Evolutionary conservation across 2,888 invertebrate genomes (phyloP).

Genomic region (Gasteruption jaculator): DNA sequence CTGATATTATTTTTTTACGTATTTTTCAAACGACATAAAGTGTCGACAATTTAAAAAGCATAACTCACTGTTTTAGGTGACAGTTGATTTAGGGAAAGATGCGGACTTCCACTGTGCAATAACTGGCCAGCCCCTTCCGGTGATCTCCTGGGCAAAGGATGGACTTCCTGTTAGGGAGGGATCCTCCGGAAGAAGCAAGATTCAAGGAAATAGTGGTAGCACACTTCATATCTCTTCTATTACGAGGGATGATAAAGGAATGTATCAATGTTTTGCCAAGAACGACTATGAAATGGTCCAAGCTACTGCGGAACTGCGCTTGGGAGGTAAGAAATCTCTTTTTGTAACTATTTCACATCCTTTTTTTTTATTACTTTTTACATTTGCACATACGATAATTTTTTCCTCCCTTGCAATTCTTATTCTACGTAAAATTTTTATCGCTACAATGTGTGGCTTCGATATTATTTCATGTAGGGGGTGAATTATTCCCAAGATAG

Average conservation of each 20-base stretch:
- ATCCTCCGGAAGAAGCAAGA: constrained; percentile 43
- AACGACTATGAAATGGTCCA: constrained; percentile 83
- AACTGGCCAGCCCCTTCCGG: constrained; percentile 70
- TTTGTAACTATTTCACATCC: neutral
- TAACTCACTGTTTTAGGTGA: constrained; percentile 63
- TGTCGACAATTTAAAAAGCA: too few species aligned
- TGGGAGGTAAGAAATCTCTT: constrained; percentile 63
- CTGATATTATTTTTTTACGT: too few species aligned
- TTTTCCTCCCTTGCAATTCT: neutral
- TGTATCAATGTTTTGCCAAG: constrained; percentile 87
- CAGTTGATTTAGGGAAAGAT: constrained; percentile 80
- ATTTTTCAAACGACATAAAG: too few species aligned
- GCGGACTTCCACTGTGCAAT: constrained; percentile 84
- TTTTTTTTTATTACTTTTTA: too few species aligned
- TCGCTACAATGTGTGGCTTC: too few species aligned
- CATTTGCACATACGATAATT: too few species aligned
- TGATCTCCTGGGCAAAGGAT: constrained; percentile 54
- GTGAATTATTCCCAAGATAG: too few species aligned
- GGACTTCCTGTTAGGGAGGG: constrained; percentile 51
- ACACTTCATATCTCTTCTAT: constrained; percentile 54
- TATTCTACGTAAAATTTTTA: too few species aligned
- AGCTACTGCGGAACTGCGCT: constrained; percentile 73
- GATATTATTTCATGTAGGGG: too few species aligned
- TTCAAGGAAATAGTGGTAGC: constrained; percentile 44
- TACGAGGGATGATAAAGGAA: constrained; percentile 78